Evolutionary conservation across 1,140 invertebrate genomes (phyloP), one percentile per base, ranked within the genome.

Genomic region (Portunus trituberculatus): DNA sequence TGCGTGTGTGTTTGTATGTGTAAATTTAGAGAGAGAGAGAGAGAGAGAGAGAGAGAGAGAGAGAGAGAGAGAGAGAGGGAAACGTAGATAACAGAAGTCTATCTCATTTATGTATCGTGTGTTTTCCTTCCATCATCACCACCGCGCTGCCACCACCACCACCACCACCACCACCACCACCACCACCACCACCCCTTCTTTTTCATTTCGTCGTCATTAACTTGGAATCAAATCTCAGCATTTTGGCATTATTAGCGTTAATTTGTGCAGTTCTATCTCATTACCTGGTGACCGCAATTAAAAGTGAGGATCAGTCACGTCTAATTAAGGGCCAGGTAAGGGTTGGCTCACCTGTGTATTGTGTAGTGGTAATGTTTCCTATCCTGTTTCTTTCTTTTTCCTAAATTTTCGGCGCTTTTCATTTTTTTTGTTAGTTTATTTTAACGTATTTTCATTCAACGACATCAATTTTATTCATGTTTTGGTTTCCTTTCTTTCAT

Each of bases 41-140:
- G 52, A 59, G 86, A 88, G 86, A 88, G 86, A 88, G 86, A 31
- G 86, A 88, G 86, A 31, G 86, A 31, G 28, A 31, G 45, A 45
- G 28, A 31, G 28, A 31, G 45, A 20, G 28, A 31, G 28, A 31
- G 28, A 20, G 16, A 31, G 28, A 31, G 39, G 39, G 39, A 39
- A 1, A 39, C 39, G 39, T 39, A 39, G 39, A 39, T 39, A 39
- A 39, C 39, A 39, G 1, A 39, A 39, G 39, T 39, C 39, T 39
- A 39, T 39, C 39, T 39, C 39, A 39, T 39, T 39, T 2, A 39
- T 6, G 39, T 39, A 39, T 39, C 39, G 39, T 39, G 39, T 39
- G 39, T 39, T 39, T 59, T 59, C 0, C 0, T 59, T 59, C 52
- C 52, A 59, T 20, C 52, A 59, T 10, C 52, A 59, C 20, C 52